phyloP scores from a whole-genome alignment of 2,797 vertebrate species.

The Cryptoblepharus egeriae region DNA sequence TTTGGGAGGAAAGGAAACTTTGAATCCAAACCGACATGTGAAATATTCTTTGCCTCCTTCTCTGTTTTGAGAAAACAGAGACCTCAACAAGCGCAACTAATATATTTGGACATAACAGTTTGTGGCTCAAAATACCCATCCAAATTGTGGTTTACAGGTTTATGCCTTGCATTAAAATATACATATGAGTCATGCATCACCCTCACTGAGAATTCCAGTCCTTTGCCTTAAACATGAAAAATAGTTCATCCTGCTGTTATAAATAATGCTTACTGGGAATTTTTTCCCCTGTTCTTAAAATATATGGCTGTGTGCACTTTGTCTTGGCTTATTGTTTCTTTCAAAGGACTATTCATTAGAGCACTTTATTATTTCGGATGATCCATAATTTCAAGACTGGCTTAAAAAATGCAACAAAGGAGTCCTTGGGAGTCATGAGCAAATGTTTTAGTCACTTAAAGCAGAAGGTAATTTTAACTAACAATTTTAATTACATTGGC shows the following conservation, averaged over 20 bases:
- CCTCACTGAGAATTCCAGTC: slow-evolving; percentile 11
- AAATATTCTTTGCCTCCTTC: not conserved
- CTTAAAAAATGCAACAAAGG: not conserved
- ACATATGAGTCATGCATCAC: not conserved
- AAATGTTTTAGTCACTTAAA: not conserved
- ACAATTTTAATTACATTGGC: no score
- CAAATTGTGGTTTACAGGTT: not conserved
- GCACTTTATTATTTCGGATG: slow-evolving; percentile 16
- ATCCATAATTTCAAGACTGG: not conserved
- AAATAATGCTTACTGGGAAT: not conserved
- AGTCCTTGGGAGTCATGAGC: not conserved
- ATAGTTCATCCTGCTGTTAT: not conserved
- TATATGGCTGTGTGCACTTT: not conserved
- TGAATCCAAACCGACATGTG: no score
- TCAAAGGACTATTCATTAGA: slow-evolving; percentile 10
- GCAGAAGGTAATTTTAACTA: no score
- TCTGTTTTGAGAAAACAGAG: not conserved
- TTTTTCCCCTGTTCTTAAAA: slow-evolving; percentile 15
- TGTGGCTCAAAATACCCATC: not conserved
- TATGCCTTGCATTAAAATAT: not conserved
- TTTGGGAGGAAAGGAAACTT: no score
- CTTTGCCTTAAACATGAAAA: slow-evolving; percentile 28
- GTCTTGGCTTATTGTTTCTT: not conserved
- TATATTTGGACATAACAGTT: not conserved
- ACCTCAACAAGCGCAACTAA: not conserved